Conservation (phyloP, 2,888 invertebrate genomes). For the Chloroclysta siterata region DNA sequence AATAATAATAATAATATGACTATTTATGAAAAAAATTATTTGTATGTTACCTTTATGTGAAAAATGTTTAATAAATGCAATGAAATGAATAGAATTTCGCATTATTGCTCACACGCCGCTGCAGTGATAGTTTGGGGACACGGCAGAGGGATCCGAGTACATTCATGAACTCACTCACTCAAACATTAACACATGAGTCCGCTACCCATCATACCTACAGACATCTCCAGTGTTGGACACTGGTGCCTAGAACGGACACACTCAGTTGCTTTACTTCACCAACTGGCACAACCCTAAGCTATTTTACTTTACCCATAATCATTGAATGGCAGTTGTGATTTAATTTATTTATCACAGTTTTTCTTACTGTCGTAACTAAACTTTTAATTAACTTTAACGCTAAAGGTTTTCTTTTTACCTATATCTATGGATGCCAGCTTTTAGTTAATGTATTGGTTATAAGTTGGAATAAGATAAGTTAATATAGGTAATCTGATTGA, state of each 20-base stretch:
- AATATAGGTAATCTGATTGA: not conserved
- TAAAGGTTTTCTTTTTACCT: conserved; percentile 55
- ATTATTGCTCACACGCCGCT: conserved; percentile 73
- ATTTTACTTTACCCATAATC: conserved; percentile 67
- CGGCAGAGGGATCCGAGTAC: conserved; percentile 5
- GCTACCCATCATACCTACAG: conserved; percentile 6
- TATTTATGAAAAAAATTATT: conserved; percentile 73
- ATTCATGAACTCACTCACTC: conserved; percentile 18
- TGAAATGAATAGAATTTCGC: conserved; percentile 77
- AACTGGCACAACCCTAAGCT: conserved; percentile 71
- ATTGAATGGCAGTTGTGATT: conserved; percentile 65
- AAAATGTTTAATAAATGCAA: conserved; percentile 82
- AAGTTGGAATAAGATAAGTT: conserved; percentile 1
- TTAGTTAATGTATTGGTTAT: conserved; percentile 8
- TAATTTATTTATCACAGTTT: conserved; percentile 66
- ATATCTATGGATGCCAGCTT: conserved; percentile 14
- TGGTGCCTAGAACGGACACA: conserved; percentile 23
- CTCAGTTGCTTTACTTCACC: conserved; percentile 66
- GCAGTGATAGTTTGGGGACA: conserved; percentile 24
- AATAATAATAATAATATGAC: conserved; percentile 55
- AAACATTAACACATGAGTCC: conserved; percentile 22
- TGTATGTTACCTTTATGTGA: conserved; percentile 84
- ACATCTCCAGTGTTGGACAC: not conserved
- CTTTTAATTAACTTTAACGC: conserved; percentile 74
- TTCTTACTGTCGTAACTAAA: conserved; percentile 79